Evolutionary conservation across 2,797 vertebrate genomes (phyloP).

Genomic region (Heliangelus exortis): DNA sequence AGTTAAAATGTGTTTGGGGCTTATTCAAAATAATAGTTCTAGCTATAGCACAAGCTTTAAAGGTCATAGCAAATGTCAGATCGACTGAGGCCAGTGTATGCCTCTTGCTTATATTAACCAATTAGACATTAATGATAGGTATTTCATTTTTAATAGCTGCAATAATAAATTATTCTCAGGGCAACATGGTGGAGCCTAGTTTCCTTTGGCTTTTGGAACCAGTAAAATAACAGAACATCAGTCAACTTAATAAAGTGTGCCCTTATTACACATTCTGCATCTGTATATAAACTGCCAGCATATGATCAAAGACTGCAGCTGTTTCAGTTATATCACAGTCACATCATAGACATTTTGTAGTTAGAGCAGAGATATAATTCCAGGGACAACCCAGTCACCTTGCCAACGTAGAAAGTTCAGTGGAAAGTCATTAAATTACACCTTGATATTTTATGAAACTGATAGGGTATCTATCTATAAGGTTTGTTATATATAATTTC

Average conservation of each 20-base stretch:
- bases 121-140: conserved; percentile 39
- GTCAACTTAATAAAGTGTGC: conserved; percentile 68
- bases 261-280: conserved; percentile 37
- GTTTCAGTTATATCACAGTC: conserved; percentile 26
- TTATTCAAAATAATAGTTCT: conserved; percentile 13
- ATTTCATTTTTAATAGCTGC: conserved; percentile 36
- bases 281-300: neutral
- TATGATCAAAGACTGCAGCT: conserved; percentile 58
- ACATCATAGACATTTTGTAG: conserved; percentile 22
- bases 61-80: neutral
- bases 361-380: neutral
- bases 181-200: neutral
- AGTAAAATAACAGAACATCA: conserved; percentile 61
- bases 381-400: neutral
- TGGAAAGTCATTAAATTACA: conserved; percentile 2
- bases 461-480: neutral
- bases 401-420: neutral
- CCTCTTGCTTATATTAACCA: conserved; percentile 12
- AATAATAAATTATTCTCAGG: conserved; percentile 32
- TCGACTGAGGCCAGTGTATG: neutral
- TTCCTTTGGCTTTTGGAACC: conserved; percentile 44
- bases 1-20: conserved; percentile 1
- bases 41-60: neutral
- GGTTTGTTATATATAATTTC: neutral
- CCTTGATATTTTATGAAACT: neutral